phyloP scores from a whole-genome alignment of 2,888 invertebrate genomes.

The Agonum fuliginosum region DNA sequence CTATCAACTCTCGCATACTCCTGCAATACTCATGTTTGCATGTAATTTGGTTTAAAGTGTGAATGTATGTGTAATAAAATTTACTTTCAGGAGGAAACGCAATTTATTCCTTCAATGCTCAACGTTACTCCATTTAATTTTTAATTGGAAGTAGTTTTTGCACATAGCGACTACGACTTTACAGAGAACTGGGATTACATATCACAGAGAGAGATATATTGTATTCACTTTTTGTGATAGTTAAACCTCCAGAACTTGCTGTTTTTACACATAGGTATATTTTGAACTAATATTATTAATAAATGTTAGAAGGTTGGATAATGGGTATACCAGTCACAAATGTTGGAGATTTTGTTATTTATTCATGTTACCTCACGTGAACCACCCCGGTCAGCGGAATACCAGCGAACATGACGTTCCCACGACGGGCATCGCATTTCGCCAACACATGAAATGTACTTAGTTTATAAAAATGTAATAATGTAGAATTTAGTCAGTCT shows the following conservation, averaged over 20 bases:
- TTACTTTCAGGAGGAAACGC: slow-evolving; percentile 20
- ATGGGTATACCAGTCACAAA: too few species aligned
- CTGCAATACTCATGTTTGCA: slow-evolving; percentile 3
- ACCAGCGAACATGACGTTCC: too few species aligned
- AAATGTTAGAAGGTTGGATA: too few species aligned
- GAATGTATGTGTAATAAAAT: slow-evolving; percentile 28
- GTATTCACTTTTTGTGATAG: slow-evolving; percentile 15
- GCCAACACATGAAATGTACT: too few species aligned
- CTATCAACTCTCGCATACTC: not conserved
- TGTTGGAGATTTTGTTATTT: too few species aligned
- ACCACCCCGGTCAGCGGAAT: too few species aligned
- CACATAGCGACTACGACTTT: slow-evolving; percentile 13
- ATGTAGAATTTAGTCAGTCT: too few species aligned
- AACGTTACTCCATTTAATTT: slow-evolving; percentile 36
- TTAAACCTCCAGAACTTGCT: not conserved
- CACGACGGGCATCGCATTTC: too few species aligned
- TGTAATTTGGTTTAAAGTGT: slow-evolving; percentile 27
- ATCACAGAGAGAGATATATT: slow-evolving; percentile 10
- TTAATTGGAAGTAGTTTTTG: slow-evolving; percentile 42
- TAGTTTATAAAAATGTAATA: too few species aligned
- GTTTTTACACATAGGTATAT: not conserved
- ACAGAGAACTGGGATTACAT: slow-evolving; percentile 10
- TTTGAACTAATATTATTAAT: not conserved
- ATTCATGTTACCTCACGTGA: too few species aligned
- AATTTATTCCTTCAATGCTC: slow-evolving; percentile 6